Evolutionary conservation across 2,888 invertebrate species (phyloP).

Genomic region (Synanthedon formicaeformis): DNA sequence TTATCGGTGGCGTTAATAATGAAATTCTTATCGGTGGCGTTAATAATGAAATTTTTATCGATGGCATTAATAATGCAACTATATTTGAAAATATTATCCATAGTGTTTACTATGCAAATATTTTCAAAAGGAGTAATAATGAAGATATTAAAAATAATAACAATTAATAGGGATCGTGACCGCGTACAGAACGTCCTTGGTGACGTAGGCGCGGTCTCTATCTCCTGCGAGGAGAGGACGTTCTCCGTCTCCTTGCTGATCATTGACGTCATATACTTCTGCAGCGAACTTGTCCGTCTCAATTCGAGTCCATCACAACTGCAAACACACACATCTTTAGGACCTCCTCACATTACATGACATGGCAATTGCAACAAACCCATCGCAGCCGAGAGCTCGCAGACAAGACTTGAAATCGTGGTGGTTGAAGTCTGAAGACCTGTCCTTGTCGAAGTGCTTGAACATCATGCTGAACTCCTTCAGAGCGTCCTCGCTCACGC

Average conservation of each 20-base stretch:
- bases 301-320: constrained; percentile 91
- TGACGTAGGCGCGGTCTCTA: constrained; percentile 98
- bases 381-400: constrained; percentile 96
- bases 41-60: too few species aligned
- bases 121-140: too few species aligned
- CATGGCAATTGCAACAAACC: constrained; percentile 9
- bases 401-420: constrained; percentile 99
- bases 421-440: constrained; percentile 98
- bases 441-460: constrained; percentile 98
- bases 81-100: too few species aligned
- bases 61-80: too few species aligned
- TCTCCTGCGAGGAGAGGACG: constrained; percentile 98
- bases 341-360: not conserved
- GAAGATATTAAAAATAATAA: constrained; percentile 70
- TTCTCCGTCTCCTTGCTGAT: constrained; percentile 99
- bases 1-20: too few species aligned
- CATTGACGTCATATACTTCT: constrained; percentile 99
- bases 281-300: constrained; percentile 97
- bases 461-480: constrained; percentile 99
- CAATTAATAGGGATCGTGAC: constrained; percentile 55
- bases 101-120: too few species aligned
- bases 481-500: constrained; percentile 95
- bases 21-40: too few species aligned
- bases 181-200: constrained; percentile 97
- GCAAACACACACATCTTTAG: constrained; percentile 38